phyloP scores from a whole-genome alignment of 2,113 vertebrate genomes.

The Conger conger region DNA sequence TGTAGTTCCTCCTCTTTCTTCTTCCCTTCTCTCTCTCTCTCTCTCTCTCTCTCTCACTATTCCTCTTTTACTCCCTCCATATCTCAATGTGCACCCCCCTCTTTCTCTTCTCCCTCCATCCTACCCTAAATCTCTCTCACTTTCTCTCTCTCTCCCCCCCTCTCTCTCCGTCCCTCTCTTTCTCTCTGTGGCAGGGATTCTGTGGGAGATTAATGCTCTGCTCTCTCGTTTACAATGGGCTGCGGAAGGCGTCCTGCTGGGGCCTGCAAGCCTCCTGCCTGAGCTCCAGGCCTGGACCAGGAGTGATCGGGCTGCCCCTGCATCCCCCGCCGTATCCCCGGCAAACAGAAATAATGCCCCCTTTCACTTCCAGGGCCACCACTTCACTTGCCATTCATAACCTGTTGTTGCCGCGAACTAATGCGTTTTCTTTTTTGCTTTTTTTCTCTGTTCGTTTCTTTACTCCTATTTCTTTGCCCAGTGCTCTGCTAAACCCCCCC shows the following conservation, averaged over 20 bases:
- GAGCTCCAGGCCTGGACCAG: conserved; percentile 44
- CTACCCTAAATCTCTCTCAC: background rate
- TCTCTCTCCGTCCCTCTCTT: background rate
- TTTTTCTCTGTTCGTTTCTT: conserved; percentile 35
- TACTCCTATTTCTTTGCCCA: conserved; percentile 51
- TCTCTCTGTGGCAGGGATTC: conserved; percentile 35
- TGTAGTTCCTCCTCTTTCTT: conserved; percentile 10
- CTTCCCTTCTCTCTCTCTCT: conserved; percentile 27
- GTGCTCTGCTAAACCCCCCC: background rate
- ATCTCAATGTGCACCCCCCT: background rate
- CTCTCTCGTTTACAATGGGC: conserved; percentile 41
- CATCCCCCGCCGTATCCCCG: conserved; percentile 55
- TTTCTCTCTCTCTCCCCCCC: conserved; percentile 17
- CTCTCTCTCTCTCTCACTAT: background rate
- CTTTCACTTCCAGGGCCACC: conserved; percentile 51
- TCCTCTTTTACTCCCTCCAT: background rate
- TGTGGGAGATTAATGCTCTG: conserved; percentile 50
- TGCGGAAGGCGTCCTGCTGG: conserved; percentile 56
- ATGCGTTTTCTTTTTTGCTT: conserved; percentile 43
- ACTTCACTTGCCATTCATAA: conserved; percentile 49
- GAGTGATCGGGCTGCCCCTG: conserved; percentile 49
- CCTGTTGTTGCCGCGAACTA: conserved; percentile 56
- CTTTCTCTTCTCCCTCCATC: background rate
- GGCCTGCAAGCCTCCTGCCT: conserved; percentile 44
- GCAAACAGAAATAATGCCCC: conserved; percentile 58